Evolutionary conservation across 92 coral and sea anemone species (phyloP).

Genomic region (Zoanthus sociatus): DNA sequence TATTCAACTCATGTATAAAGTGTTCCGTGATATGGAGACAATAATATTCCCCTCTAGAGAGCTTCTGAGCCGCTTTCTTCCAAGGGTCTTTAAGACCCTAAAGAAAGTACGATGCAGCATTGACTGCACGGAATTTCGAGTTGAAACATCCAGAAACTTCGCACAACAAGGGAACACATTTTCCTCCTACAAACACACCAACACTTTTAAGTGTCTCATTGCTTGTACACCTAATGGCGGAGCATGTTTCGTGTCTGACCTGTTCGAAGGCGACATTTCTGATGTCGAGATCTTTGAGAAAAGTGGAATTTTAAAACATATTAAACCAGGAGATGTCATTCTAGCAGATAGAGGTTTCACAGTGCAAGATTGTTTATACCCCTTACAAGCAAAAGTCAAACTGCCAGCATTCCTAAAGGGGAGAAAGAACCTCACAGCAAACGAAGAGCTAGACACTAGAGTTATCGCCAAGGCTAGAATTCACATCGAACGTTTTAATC

Average conservation of each 20-base stretch:
- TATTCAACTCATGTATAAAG: no score
- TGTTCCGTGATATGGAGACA: no score
- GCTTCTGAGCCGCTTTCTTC: no score
- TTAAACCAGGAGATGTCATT: slow-evolving; percentile 22
- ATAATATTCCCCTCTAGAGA: no score
- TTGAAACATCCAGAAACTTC: background rate
- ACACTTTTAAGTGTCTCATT: slow-evolving; percentile 80
- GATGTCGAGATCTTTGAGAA: slow-evolving; percentile 65
- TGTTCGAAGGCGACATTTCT: slow-evolving; percentile 66
- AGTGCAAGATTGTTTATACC: no score
- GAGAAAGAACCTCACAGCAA: no score
- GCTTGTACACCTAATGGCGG: slow-evolving; percentile 71
- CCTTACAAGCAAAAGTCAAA: no score
- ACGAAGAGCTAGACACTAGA: background rate
- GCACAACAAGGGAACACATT: slow-evolving; percentile 12
- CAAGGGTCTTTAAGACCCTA: no score
- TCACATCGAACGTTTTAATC: slow-evolving; percentile 65
- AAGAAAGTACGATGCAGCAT: background rate
- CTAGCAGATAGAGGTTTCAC: no score
- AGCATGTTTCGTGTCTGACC: slow-evolving; percentile 62
- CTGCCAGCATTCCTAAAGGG: no score
- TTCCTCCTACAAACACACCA: slow-evolving; percentile 67
- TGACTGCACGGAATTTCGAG: slow-evolving; percentile 2
- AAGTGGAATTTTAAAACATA: slow-evolving; percentile 65
- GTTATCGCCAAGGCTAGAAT: slow-evolving; percentile 66